Percentiles rank a stretch among this genome's conserved stretches.
These are phyloP conservation scores for Rachycentron canadum DNA, from an alignment of 2,797 vertebrate species.

Conservation along the genomic window DNA sequence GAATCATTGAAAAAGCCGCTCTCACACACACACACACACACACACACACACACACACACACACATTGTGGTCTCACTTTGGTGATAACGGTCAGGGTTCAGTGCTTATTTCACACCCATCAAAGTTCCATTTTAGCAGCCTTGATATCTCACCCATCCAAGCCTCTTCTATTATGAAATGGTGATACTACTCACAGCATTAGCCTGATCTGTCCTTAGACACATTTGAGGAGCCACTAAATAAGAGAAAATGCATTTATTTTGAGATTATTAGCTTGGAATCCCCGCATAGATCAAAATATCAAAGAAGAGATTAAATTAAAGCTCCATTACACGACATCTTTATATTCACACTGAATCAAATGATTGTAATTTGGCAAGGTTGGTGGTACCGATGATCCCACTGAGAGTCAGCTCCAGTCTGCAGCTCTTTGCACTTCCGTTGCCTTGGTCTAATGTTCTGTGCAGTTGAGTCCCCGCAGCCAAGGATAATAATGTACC, in stretches of 20 bases:
- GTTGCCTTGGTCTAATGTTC: slow-evolving; percentile 7
- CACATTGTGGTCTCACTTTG: slow-evolving; percentile 5
- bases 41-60: slow-evolving; percentile 8
- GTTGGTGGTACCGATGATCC: background rate
- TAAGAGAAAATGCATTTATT: slow-evolving; percentile 16
- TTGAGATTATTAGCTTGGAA: slow-evolving; percentile 2
- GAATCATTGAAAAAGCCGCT: slow-evolving; percentile 24
- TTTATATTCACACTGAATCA: slow-evolving; percentile 1
- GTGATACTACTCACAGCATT: slow-evolving; percentile 15
- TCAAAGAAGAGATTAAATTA: slow-evolving; percentile 7
- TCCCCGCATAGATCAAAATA: slow-evolving; percentile 8
- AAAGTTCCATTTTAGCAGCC: slow-evolving; percentile 74
- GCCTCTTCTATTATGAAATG: slow-evolving; percentile 34
- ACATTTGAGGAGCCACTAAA: background rate
- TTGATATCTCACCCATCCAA: slow-evolving; percentile 35
- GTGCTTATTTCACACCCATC: slow-evolving; percentile 74
- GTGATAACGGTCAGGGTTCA: slow-evolving; percentile 70
- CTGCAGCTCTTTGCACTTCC: slow-evolving; percentile 16
- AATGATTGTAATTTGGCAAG: background rate
- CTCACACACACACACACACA: background rate
- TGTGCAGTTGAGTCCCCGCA: background rate
- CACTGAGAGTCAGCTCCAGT: background rate
- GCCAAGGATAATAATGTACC: background rate
- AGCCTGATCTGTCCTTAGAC: slow-evolving; percentile 16
- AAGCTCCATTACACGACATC: background rate